Evolutionary conservation across 2,888 invertebrate genomes (phyloP).

Genomic region (Tetragonula carbonaria): DNA sequence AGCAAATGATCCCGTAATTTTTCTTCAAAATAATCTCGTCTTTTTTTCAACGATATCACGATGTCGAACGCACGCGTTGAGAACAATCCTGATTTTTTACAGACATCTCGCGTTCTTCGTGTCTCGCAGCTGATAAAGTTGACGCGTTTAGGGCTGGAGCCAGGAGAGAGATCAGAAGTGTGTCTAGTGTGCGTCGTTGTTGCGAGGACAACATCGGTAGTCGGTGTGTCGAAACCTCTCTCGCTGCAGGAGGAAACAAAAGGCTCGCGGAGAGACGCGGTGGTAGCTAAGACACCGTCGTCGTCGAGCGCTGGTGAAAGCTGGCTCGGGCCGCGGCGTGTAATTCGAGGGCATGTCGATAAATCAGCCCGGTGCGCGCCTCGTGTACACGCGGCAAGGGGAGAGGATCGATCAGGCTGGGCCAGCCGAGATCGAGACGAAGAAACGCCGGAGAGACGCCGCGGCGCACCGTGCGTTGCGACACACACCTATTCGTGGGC

Average conservation of each 20-base stretch:
- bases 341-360: constrained; percentile 74
- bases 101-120: constrained; percentile 31
- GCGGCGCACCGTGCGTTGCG: constrained; percentile 51
- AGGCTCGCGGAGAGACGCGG: constrained; percentile 52
- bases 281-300: constrained; percentile 26
- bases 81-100: constrained; percentile 47
- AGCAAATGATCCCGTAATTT: no score
- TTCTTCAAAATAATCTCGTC: neutral
- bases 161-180: constrained; percentile 11
- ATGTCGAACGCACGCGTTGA: neutral
- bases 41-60: neutral
- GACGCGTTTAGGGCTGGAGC: neutral
- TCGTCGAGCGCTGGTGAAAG: constrained; percentile 61
- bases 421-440: constrained; percentile 15
- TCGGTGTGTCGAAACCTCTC: constrained; percentile 65
- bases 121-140: constrained; percentile 42
- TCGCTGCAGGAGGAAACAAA: constrained; percentile 53
- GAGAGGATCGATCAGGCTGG: constrained; percentile 20
- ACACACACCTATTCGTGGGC: constrained; percentile 68
- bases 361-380: constrained; percentile 60
- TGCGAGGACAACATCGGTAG: constrained; percentile 52
- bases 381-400: neutral
- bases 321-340: constrained; percentile 57
- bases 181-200: constrained; percentile 37
- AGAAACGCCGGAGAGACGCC: constrained; percentile 19